Base-by-base conservation (phyloP, 23 tunicate species). In the Trididemnum miniatum region DNA sequence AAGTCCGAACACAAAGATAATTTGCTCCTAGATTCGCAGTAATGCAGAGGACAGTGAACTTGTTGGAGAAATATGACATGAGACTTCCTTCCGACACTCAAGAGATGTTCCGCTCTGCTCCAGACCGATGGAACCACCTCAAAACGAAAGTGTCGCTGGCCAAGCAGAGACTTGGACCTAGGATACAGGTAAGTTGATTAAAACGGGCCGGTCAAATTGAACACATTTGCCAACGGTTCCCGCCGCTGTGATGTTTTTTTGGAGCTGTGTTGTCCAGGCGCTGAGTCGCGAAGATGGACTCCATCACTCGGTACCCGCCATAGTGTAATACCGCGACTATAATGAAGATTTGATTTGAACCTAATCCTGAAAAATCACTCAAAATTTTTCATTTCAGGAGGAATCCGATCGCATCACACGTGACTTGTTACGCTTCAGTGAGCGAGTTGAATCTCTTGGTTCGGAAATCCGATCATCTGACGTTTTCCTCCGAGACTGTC, bases 61-160 rank as follows among this genome's bases (percentile, higher is more conserved):
- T 93, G 49, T 82, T 93, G 38, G 93, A 93, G 80, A 93, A 88
- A 59, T 93, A 93, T 59, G 98, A 88, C 84, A 84, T 85, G 92
- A 75, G 85, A 49, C 84, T 88, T 27, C 84, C 98, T 9, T 76
- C 51, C 73, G 98, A 93, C 39, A 88, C 87, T 20, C 90, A 84
- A 40, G 89, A 93, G 66, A 85, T 93, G 90, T 93, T 93, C 78
- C 71, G 85, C 28, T 88, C 92, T 18, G 93, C 98, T 1, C 98
- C 98, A 3, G 93, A 93, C 36, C 85, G 98, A 27, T 93, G 98
- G 98, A 93, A 85, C 54, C 92, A 88, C 36, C 89, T 93, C 31
- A 93, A 93, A 52, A 93, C 98, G 26, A 93, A 93, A 76, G 98
- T 93, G 50, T 88, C 98, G 22, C 84, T 93, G 51, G 98, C 98